Conservation (phyloP, 2,113 vertebrate genomes). For the Clupea harengus region DNA sequence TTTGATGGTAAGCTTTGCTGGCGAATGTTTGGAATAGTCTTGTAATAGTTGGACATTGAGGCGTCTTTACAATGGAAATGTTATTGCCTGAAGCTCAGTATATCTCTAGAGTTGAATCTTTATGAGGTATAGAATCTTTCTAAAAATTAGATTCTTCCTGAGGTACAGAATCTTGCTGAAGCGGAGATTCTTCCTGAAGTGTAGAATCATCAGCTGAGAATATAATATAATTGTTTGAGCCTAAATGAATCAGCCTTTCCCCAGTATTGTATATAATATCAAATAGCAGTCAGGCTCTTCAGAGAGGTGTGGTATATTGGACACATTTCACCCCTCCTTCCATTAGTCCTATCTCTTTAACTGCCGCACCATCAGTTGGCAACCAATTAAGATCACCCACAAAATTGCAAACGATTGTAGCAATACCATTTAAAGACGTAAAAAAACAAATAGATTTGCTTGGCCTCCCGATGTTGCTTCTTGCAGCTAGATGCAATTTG, state of each 20-base stretch:
- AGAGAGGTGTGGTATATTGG: neutral
- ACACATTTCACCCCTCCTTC: neutral
- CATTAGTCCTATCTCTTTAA: neutral
- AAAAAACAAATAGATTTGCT: constrained; percentile 11
- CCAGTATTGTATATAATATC: neutral
- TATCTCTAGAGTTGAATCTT: neutral
- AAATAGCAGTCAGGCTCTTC: neutral
- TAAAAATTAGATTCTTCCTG: neutral
- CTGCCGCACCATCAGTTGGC: neutral
- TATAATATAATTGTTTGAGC: neutral
- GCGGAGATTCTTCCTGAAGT: neutral
- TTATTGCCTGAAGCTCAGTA: neutral
- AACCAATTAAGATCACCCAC: neutral
- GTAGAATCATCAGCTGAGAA: neutral
- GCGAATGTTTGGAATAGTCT: constrained; percentile 9
- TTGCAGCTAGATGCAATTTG: constrained; percentile 2
- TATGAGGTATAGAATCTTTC: neutral
- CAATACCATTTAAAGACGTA: neutral
- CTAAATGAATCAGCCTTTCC: neutral
- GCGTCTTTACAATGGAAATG: neutral
- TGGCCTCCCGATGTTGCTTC: constrained; percentile 20
- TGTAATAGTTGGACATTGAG: neutral
- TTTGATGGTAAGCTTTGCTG: constrained; percentile 23
- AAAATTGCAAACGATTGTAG: neutral
- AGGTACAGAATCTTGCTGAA: neutral